Percentiles rank a stretch among this genome's conserved stretches.
Evolutionary conservation across 53 echinoderm and acorn worm species (phyloP).

Genomic region (Paelopatides confundens): DNA sequence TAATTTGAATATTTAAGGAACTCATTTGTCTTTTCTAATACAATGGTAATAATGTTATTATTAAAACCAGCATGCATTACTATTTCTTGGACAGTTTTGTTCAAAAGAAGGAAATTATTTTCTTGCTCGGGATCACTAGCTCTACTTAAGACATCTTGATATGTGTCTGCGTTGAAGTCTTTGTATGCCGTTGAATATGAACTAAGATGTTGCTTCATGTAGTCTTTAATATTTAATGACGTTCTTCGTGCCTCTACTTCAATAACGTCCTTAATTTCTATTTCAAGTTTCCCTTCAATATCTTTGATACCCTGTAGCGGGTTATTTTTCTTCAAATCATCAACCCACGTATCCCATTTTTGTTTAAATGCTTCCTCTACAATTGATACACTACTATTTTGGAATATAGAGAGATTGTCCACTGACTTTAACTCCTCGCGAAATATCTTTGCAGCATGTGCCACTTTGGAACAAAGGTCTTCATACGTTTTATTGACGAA

Average conservation of each 20-base stretch:
- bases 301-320: not conserved
- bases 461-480: not conserved
- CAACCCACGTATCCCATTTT: not conserved
- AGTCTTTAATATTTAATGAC: not conserved
- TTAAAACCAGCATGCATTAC: too few relatives aligned
- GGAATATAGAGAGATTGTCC: not conserved
- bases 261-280: not conserved
- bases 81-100: not conserved
- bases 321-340: not conserved
- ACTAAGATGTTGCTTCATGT: not conserved
- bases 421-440: not conserved
- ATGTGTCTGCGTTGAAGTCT: not conserved
- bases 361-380: not conserved
- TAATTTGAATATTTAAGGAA: not conserved
- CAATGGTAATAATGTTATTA: too few relatives aligned
- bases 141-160: not conserved
- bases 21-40: too few relatives aligned
- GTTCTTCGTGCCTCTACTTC: not conserved
- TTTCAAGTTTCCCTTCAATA: not conserved
- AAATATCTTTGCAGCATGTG: not conserved
- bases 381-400: not conserved
- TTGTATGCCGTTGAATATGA: not conserved
- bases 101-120: not conserved
- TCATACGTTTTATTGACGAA: not conserved
- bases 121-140: not conserved